Evolutionary conservation across 2,797 vertebrate species (phyloP).

Genomic region (Halcyon chelicuti): DNA sequence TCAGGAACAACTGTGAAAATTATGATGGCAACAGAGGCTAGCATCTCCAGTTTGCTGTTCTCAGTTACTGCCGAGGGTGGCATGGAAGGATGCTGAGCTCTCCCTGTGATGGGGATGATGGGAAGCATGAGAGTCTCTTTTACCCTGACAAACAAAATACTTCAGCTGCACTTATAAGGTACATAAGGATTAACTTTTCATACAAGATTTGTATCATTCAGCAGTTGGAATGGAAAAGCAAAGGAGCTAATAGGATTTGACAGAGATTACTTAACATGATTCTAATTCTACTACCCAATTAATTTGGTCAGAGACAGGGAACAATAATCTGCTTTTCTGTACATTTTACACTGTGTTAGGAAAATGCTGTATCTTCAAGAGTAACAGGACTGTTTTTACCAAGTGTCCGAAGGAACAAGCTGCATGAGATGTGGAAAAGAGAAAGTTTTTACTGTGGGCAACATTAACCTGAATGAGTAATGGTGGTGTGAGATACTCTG

Average conservation of each 20-base stretch:
- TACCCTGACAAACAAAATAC: neutral
- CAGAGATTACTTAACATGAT: neutral
- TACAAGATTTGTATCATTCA: neutral
- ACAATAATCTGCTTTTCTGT: conserved; percentile 9
- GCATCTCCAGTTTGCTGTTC: neutral
- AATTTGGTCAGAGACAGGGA: neutral
- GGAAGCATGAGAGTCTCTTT: neutral
- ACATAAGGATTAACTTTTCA: neutral
- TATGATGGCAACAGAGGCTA: neutral
- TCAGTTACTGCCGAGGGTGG: neutral
- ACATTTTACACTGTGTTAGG: neutral
- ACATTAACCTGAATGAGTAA: neutral
- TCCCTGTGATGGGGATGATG: neutral
- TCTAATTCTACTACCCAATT: conserved; percentile 38
- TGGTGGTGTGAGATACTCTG: neutral
- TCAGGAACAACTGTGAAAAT: conserved; percentile 37
- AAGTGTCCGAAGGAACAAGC: neutral
- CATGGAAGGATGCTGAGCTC: neutral
- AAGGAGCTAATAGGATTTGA: conserved; percentile 28
- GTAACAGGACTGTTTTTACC: neutral
- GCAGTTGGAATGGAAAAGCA: neutral
- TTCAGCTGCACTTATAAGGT: neutral
- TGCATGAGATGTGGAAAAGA: neutral
- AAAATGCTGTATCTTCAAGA: neutral
- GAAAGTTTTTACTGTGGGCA: neutral